Evolutionary conservation across 2,888 invertebrate species (phyloP).

Genomic region (Zootermopsis nevadensis): DNA sequence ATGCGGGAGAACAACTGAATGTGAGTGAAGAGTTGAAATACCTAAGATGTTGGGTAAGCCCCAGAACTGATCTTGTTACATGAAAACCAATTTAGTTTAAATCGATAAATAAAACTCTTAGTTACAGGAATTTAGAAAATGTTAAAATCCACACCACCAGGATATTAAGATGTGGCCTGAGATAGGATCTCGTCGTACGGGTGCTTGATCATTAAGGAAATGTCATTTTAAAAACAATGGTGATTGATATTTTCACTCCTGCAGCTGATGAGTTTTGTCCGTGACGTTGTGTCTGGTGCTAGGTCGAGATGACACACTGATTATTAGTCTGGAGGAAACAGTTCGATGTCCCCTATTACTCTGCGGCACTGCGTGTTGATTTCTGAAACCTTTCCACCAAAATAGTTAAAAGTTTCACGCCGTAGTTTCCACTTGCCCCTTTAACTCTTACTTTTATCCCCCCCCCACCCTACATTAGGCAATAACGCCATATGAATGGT

Average conservation of each 20-base stretch:
- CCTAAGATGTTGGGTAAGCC: too few relatives aligned
- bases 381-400: too few relatives aligned
- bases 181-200: not conserved
- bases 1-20: too few relatives aligned
- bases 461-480: too few relatives aligned
- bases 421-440: too few relatives aligned
- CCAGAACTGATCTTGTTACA: too few relatives aligned
- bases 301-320: not conserved
- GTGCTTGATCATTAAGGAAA: not conserved
- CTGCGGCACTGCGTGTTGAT: not conserved
- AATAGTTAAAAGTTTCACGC: too few relatives aligned
- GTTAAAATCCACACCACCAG: conserved; percentile 1
- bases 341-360: not conserved
- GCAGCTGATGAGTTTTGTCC: conserved; percentile 22
- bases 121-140: conserved; percentile 1
- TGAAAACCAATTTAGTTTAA: too few relatives aligned
- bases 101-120: too few relatives aligned
- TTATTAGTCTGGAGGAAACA: not conserved
- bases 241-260: not conserved
- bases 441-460: too few relatives aligned
- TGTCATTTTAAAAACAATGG: conserved; percentile 6
- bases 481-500: too few relatives aligned
- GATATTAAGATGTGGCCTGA: not conserved
- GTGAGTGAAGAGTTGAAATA: too few relatives aligned
- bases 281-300: conserved; percentile 6